Conservation (phyloP, 2,113 vertebrate species). For the Cnemophilus loriae region DNA sequence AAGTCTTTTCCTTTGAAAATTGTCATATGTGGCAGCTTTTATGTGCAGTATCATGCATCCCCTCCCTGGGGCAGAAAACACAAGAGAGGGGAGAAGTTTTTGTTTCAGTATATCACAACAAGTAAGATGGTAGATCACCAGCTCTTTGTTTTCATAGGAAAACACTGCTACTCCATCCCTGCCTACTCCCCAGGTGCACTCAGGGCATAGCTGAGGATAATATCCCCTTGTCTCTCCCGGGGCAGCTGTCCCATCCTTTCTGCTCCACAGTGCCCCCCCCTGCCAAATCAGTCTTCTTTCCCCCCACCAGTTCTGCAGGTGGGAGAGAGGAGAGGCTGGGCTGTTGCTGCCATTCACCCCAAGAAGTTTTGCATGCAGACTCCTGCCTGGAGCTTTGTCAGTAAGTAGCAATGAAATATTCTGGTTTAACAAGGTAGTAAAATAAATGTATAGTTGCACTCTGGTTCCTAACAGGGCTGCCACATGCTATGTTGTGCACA, state of each 20-base stretch:
- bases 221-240: neutral
- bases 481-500: neutral
- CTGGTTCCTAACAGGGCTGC: neutral
- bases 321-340: neutral
- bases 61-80: neutral
- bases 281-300: neutral
- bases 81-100: neutral
- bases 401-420: neutral
- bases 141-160: neutral
- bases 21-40: neutral
- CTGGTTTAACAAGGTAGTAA: slow-evolving; percentile 11
- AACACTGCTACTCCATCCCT: neutral
- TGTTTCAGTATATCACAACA: neutral
- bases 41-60: neutral
- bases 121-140: neutral
- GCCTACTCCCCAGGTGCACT: neutral
- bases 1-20: neutral
- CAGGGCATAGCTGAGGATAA: neutral
- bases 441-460: neutral
- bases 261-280: neutral
- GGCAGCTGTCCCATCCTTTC: neutral
- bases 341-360: neutral
- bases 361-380: neutral
- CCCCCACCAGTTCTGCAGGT: neutral
- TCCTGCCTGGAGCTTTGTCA: neutral